Percentiles rank a stretch among this genome's conserved stretches.
Conservation (phyloP, 2,888 invertebrate species). For the Ellobium chinense region DNA sequence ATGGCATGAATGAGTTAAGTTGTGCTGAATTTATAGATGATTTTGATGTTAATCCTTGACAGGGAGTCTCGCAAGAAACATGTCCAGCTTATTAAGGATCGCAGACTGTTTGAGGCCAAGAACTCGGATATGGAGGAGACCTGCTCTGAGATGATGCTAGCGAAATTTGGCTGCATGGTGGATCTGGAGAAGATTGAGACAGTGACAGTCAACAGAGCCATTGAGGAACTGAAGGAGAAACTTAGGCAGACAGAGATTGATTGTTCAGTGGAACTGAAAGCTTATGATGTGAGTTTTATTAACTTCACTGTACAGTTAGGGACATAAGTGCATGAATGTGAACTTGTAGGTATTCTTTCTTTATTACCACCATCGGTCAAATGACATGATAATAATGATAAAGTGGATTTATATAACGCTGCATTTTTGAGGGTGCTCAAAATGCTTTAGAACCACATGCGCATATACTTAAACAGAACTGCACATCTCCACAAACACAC, state of each 20-base stretch:
- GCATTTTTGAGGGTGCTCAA: no score
- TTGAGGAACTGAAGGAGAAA: slow-evolving; percentile 78
- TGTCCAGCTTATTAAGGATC: slow-evolving; percentile 76
- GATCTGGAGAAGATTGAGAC: slow-evolving; percentile 78
- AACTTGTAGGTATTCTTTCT: no score
- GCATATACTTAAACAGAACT: no score
- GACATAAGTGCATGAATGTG: no score
- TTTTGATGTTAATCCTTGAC: background rate
- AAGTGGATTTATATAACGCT: no score
- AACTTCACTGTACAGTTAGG: no score
- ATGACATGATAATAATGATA: no score
- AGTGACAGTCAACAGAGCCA: slow-evolving; percentile 77
- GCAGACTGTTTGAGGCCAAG: slow-evolving; percentile 73
- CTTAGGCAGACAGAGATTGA: slow-evolving; percentile 71
- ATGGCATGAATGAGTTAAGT: no score
- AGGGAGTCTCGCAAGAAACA: slow-evolving; percentile 77
- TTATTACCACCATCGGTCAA: no score
- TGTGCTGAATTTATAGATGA: no score
- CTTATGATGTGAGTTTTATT: slow-evolving; percentile 74
- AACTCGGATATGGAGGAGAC: slow-evolving; percentile 74
- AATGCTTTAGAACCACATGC: no score
- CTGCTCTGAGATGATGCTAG: slow-evolving; percentile 77
- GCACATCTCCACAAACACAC: no score
- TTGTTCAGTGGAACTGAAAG: slow-evolving; percentile 70
- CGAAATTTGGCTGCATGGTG: slow-evolving; percentile 77